Base-by-base conservation (phyloP, 2,888 invertebrate species). In the Parnassius orleans region DNA sequence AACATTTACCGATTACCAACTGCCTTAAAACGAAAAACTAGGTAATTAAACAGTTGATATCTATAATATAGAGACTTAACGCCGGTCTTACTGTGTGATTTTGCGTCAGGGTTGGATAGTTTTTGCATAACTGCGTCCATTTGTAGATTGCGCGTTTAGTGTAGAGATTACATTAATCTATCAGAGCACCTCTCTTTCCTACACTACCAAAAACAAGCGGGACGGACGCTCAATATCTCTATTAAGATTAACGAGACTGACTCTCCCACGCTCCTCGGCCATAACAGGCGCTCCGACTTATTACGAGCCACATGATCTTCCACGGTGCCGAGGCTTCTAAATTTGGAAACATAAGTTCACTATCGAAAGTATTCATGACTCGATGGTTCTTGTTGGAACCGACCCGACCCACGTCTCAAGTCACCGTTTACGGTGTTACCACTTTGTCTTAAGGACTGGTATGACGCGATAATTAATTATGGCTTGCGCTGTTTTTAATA, bases 321-420 rank as follows among this genome's bases (percentile, higher is more conserved):
- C 12, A 10, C 56, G 55, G 53, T 51, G 53, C 53, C 47, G 60
- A 46, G 47, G 52, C 43, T 24, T 48, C 66, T 65, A 60, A 66
- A 66, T 67, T 65, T 65, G 65, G 65, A 65, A 57, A 60, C 59
- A 59, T 59, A 53, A 57, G 57, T 43, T 53, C 44, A 53, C 48
- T 43, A 43, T 11, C 53, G 56, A 57, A 48, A 62, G 57, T 43
- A 53, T 53, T 14, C 41, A 33, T 62, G 57, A 57, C 41, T 57
- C 24, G 53, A 9, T 33, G n/a, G 43, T 44, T 52, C 42, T 57
- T 43, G 10, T 53, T n/a, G 9, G 52, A 3, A 3, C 9, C 53
- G 58, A 3, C 12, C 9, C 53, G 41, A 48, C 61, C 61, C 61
- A 61, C 61, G 61, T 57, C 19, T 14, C 43, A 19, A 47, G 7